A percentile compares a stretch with the other conserved stretches of the same genome.
phyloP scores from a whole-genome alignment of 2,888 invertebrate genomes.

The Drosophila cognata region DNA sequence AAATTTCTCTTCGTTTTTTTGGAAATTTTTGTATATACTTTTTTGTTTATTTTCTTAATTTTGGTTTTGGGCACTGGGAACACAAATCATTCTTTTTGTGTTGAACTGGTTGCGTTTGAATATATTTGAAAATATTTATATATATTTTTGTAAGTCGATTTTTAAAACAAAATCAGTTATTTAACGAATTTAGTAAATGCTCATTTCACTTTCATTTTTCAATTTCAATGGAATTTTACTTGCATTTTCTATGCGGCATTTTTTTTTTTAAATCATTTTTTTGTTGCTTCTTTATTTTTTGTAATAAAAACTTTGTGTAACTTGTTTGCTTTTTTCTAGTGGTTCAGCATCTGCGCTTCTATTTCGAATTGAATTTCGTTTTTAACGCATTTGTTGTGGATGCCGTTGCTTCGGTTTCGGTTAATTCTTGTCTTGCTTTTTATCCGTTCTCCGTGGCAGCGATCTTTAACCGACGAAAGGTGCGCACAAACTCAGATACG shows the following conservation, averaged over 20 bases:
- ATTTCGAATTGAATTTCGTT: slow-evolving; percentile 35
- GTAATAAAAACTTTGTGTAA: background rate
- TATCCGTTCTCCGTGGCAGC: slow-evolving; percentile 65
- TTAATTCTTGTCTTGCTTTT: slow-evolving; percentile 24
- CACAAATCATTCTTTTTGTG: slow-evolving; percentile 15
- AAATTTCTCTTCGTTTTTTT: slow-evolving; percentile 22
- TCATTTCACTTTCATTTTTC: slow-evolving; percentile 42
- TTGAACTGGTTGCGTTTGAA: slow-evolving; percentile 44
- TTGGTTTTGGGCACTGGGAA: slow-evolving; percentile 50
- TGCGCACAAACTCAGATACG: slow-evolving; percentile 79
- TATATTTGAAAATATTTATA: slow-evolving; percentile 11
- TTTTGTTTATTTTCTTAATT: slow-evolving; percentile 29
- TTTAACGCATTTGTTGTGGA: slow-evolving; percentile 48
- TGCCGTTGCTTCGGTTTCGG: slow-evolving; percentile 23
- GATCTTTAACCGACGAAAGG: slow-evolving; percentile 83
- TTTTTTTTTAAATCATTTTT: slow-evolving; percentile 37
- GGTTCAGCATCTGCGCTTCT: slow-evolving; percentile 5
- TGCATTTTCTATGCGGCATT: slow-evolving; percentile 50
- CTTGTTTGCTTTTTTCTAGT: slow-evolving; percentile 3
- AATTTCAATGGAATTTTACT: slow-evolving; percentile 37
- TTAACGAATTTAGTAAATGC: slow-evolving; percentile 20
- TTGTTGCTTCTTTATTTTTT: slow-evolving; percentile 32
- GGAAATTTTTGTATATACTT: slow-evolving; percentile 31
- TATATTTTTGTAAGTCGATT: slow-evolving; percentile 58
- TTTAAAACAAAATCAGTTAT: slow-evolving; percentile 82